Base-by-base conservation (phyloP, 2,113 vertebrate genomes). In the Chinchilla lanigera region DNA sequence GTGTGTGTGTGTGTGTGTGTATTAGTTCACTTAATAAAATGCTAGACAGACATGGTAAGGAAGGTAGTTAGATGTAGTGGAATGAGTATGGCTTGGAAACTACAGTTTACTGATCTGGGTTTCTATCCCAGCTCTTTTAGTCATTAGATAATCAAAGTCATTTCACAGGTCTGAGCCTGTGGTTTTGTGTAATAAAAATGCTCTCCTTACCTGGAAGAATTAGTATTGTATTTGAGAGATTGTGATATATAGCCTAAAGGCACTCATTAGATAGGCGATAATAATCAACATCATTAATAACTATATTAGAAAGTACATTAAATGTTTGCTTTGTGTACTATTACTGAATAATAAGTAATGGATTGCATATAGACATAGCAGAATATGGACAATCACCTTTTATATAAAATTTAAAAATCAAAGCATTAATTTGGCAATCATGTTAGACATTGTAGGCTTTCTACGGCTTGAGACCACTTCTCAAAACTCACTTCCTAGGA, bases 171-270 rank as follows among this genome's bases (percentile, higher is more conserved):
- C 14, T 75, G 44, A 97, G 7, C 61, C 19, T 30, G 41, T 52
- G 24, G 28, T 80, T 96, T 94, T 93, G 2, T 67, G 24, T 85
- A 81, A 4, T 86, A 58, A 86, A 86, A 92, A 38, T 47, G 22
- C 5, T 20, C 47, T 94, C 24, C 11, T 90, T 90, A 77, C 22
- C n/a, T 73, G 86, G 47, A 73, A 84, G 56, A 52, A 12, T 89
- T 96, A 92, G 35, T 86, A 80, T 86, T 12, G 44, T 96, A 96
- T 86, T 78, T 86, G 86, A 81, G 41, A 1, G 50, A 19, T 92
- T 1, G 41, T 73, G 52, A 89, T 56, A 54, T 73, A 60, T n/a
- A 30, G 26, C 47, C 30, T 93, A 56, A 44, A 47, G 50, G 20
- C 8, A 54, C 1, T 90, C 17, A 58, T 88, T 96, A 35, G 95